Evolutionary conservation across 2,113 vertebrate species (phyloP).

Genomic region (Enhydra lutris): DNA sequence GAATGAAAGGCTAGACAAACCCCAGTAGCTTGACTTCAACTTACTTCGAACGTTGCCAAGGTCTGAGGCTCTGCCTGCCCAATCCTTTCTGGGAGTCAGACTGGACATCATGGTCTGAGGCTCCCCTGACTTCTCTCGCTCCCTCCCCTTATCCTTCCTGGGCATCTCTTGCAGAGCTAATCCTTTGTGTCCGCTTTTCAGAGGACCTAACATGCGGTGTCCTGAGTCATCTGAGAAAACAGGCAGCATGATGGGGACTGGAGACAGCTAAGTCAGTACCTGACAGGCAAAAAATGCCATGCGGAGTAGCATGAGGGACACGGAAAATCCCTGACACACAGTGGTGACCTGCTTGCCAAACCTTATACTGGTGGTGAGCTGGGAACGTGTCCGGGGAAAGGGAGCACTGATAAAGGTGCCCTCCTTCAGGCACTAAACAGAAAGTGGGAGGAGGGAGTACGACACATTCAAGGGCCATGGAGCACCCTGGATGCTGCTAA

Average conservation of each 20-base stretch:
- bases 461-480: not conserved
- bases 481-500: not conserved
- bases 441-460: not conserved
- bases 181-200: not conserved
- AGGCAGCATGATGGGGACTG: not conserved
- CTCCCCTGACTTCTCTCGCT: not conserved
- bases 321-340: not conserved
- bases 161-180: not conserved
- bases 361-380: not conserved
- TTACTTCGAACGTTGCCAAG: not conserved
- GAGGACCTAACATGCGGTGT: not conserved
- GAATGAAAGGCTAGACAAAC: not conserved
- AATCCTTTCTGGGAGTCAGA: not conserved
- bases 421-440: not conserved
- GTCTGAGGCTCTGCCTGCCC: not conserved
- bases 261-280: not conserved
- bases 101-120: not conserved
- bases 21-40: not conserved
- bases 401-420: not conserved
- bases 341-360: not conserved
- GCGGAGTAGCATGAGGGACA: not conserved
- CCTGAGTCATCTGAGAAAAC: conserved; percentile 8
- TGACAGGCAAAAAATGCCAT: not conserved
- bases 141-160: not conserved
- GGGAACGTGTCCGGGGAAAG: not conserved